These are phyloP conservation scores for Perca schrenkii DNA, from an alignment of 2,113 vertebrate species.

Conservation along the genomic window DNA sequence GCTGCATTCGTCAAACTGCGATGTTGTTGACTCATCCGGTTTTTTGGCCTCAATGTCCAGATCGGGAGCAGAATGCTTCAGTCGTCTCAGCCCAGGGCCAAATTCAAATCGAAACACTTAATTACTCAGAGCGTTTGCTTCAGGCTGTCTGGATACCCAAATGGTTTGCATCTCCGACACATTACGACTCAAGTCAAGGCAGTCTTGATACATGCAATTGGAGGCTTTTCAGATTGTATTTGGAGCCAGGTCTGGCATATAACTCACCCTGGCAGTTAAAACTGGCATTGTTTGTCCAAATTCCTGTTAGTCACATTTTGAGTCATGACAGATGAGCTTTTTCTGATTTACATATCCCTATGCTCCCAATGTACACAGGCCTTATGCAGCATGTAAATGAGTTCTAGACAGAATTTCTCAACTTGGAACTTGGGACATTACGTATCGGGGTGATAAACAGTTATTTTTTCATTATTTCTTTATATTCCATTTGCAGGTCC, in stretches of 20 bases:
- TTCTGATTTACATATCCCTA: constrained; percentile 36
- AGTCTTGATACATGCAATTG: constrained; percentile 59
- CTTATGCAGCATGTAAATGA: background rate
- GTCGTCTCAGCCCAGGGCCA: constrained; percentile 42
- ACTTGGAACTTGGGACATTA: background rate
- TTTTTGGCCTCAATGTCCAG: constrained; percentile 49
- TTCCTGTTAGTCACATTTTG: constrained; percentile 42
- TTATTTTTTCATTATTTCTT: background rate
- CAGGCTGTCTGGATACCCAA: constrained; percentile 52
- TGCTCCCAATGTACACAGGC: background rate
- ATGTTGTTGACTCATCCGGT: constrained; percentile 37
- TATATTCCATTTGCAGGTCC: background rate
- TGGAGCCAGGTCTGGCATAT: constrained; percentile 42
- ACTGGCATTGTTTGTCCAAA: constrained; percentile 48
- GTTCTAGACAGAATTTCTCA: background rate
- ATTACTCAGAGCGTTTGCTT: constrained; percentile 66
- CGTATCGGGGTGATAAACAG: background rate
- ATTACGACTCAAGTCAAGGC: constrained; percentile 49
- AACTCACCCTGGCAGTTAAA: constrained; percentile 44
- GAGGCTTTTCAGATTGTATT: constrained; percentile 51
- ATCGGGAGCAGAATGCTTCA: constrained; percentile 53
- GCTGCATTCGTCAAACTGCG: background rate
- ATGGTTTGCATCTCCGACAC: constrained; percentile 59
- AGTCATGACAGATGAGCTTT: constrained; percentile 46
- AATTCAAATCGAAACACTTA: constrained; percentile 66